Conservation (phyloP, 2,888 invertebrate genomes). For the Thalpophila matura region DNA sequence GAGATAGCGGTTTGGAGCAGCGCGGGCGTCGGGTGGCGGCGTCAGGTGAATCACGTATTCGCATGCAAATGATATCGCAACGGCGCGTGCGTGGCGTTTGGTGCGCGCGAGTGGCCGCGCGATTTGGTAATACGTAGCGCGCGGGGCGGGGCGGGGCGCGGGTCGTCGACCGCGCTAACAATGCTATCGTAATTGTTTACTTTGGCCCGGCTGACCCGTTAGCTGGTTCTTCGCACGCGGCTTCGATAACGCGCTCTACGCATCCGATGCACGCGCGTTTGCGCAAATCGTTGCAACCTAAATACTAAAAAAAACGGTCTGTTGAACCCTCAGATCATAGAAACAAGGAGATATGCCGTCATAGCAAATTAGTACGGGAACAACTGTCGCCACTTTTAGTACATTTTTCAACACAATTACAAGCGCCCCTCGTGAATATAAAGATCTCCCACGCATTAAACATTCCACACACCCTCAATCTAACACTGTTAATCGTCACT, state of each 20-base stretch:
- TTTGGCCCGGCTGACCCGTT: slow-evolving; percentile 79
- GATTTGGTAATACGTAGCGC: slow-evolving; percentile 70
- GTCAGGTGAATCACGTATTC: slow-evolving; percentile 69
- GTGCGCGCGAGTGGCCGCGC: slow-evolving; percentile 65
- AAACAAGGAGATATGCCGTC: too few species aligned
- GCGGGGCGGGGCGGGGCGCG: slow-evolving; percentile 51
- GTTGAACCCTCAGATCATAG: too few species aligned
- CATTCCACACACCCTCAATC: too few species aligned
- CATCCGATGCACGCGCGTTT: slow-evolving; percentile 73
- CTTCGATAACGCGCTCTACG: slow-evolving; percentile 63
- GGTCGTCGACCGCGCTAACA: slow-evolving; percentile 80
- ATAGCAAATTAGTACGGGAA: too few species aligned
- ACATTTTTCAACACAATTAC: too few species aligned
- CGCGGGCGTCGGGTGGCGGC: slow-evolving; percentile 12
- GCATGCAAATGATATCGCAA: slow-evolving; percentile 69
- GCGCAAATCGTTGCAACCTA: slow-evolving; percentile 79
- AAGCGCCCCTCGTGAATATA: too few species aligned
- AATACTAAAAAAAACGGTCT: slow-evolving; percentile 76
- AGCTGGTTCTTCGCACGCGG: slow-evolving; percentile 67
- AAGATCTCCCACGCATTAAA: too few species aligned
- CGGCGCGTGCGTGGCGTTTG: slow-evolving; percentile 55
- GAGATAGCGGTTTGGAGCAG: slow-evolving; percentile 34
- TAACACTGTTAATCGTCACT: too few species aligned
- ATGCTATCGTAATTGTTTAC: slow-evolving; percentile 88
- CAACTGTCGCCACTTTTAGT: too few species aligned